Conservation (phyloP, 2,888 invertebrate genomes). For the Ophraella communa region DNA sequence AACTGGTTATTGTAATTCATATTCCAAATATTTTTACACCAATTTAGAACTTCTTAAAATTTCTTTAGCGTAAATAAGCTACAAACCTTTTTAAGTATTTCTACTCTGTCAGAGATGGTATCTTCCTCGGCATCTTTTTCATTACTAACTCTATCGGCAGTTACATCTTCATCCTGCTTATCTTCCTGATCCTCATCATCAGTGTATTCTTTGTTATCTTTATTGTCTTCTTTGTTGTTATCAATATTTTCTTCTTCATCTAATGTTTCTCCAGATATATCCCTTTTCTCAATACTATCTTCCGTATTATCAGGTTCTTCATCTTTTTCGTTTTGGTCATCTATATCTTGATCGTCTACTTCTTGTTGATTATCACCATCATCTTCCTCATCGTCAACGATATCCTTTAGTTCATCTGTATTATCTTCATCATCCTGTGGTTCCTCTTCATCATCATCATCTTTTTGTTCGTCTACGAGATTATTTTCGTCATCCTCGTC, state of each 20-base stretch:
- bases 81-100: neutral
- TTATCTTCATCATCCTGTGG: slow-evolving; percentile 18
- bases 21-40: neutral
- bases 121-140: slow-evolving; percentile 36
- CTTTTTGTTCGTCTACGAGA: too few relatives aligned
- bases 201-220: slow-evolving; percentile 54
- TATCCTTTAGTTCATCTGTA: neutral
- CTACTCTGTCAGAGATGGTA: neutral
- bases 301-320: neutral
- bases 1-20: neutral
- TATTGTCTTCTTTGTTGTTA: slow-evolving; percentile 44
- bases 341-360: slow-evolving; percentile 44
- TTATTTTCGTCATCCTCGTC: slow-evolving; percentile 55
- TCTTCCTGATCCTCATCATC: slow-evolving; percentile 51
- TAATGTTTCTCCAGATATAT: slow-evolving; percentile 10
- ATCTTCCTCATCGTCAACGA: slow-evolving; percentile 53
- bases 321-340: slow-evolving; percentile 42
- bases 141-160: slow-evolving; percentile 38
- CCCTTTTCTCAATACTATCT: slow-evolving; percentile 6
- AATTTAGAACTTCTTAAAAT: neutral
- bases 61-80: neutral
- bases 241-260: slow-evolving; percentile 15
- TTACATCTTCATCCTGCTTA: slow-evolving; percentile 38
- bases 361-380: slow-evolving; percentile 47
- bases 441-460: slow-evolving; percentile 36